A percentile compares a stretch with the other conserved stretches of the same genome.
Evolutionary conservation across 2,797 vertebrate genomes (phyloP).

Genomic region (Enteromius afrohamiltoni): DNA sequence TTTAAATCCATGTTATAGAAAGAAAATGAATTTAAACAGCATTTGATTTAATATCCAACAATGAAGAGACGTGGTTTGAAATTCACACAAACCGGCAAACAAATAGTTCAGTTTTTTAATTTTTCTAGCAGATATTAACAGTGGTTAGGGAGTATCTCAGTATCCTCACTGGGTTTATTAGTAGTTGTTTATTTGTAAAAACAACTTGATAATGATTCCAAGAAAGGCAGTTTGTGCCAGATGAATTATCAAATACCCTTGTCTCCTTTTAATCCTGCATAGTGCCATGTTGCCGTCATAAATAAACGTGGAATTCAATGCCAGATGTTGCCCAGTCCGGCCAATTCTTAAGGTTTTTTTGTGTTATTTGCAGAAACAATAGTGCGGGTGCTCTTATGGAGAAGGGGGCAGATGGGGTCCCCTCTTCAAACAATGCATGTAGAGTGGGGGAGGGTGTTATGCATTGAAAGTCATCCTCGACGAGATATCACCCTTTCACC

Average conservation of each 20-base stretch:
- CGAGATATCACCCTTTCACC: slow-evolving; percentile 64
- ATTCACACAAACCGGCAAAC: slow-evolving; percentile 9
- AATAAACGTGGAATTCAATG: slow-evolving; percentile 54
- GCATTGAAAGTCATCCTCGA: slow-evolving; percentile 62
- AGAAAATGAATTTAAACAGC: background rate
- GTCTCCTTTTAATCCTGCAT: slow-evolving; percentile 46
- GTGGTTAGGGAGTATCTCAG: background rate
- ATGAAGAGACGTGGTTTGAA: background rate
- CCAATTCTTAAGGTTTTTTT: slow-evolving; percentile 47
- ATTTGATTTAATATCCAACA: background rate
- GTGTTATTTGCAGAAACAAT: slow-evolving; percentile 57
- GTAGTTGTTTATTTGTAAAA: slow-evolving; percentile 44
- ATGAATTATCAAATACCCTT: slow-evolving; percentile 47
- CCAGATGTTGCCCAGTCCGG: slow-evolving; percentile 60
- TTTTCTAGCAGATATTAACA: slow-evolving; percentile 20
- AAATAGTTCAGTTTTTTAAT: background rate
- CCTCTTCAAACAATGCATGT: slow-evolving; percentile 62
- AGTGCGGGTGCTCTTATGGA: slow-evolving; percentile 53
- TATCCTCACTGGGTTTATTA: slow-evolving; percentile 35
- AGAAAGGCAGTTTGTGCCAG: slow-evolving; percentile 44
- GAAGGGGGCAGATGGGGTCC: slow-evolving; percentile 66
- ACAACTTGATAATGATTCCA: slow-evolving; percentile 51
- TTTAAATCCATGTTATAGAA: background rate
- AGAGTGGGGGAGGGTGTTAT: slow-evolving; percentile 57
- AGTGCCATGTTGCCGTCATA: slow-evolving; percentile 51